Conservation (phyloP, 2,113 vertebrate species). For the Scortum barcoo region DNA sequence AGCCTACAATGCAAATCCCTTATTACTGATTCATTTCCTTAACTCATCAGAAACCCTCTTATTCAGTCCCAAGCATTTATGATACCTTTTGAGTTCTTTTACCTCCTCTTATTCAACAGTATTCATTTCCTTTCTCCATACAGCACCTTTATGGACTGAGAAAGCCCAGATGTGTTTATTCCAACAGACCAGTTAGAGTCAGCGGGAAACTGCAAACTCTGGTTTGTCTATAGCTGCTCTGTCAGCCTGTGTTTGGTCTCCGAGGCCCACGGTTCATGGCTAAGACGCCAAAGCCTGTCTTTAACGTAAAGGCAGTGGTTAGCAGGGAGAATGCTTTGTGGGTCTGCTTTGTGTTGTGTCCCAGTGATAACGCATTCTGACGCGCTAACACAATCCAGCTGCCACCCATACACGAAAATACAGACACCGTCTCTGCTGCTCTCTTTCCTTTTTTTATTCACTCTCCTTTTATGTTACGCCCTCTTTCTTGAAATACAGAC, state of each 20-base stretch:
- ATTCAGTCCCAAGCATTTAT: constrained; percentile 25
- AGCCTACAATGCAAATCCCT: neutral
- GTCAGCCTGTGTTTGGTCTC: constrained; percentile 70
- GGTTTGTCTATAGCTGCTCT: constrained; percentile 50
- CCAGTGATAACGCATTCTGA: constrained; percentile 60
- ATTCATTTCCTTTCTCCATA: constrained; percentile 38
- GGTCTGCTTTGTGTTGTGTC: constrained; percentile 71
- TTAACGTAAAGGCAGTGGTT: constrained; percentile 50
- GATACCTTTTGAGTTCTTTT: constrained; percentile 5
- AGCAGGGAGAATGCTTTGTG: constrained; percentile 28
- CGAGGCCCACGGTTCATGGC: constrained; percentile 54
- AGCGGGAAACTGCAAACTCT: constrained; percentile 32
- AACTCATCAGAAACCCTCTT: constrained; percentile 48
- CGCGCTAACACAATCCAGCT: constrained; percentile 74
- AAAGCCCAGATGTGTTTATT: constrained; percentile 53
- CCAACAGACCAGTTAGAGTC: constrained; percentile 31
- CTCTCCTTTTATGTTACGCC: constrained; percentile 19
- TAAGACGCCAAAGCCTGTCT: constrained; percentile 70
- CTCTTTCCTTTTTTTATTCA: neutral
- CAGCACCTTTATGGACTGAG: constrained; percentile 44
- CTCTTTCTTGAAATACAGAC: constrained; percentile 16
- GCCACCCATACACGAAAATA: constrained; percentile 42
- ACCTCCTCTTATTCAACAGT: constrained; percentile 28
- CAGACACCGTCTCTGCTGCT: constrained; percentile 42
- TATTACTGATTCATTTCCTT: constrained; percentile 40